Base-by-base conservation (phyloP, 2,888 invertebrate genomes). In the Neoitamus cyanurus region DNA sequence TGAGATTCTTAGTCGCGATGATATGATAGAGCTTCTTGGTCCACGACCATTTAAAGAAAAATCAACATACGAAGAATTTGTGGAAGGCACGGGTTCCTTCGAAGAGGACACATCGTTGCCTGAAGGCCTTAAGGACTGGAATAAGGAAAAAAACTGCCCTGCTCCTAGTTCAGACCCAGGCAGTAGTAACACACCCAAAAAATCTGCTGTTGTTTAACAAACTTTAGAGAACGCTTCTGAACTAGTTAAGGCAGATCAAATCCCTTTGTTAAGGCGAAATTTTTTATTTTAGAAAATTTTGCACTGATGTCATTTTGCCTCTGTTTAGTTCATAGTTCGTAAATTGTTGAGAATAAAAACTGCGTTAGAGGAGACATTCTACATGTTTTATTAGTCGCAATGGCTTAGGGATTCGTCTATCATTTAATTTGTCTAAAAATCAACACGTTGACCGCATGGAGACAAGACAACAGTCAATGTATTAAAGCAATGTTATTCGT, bases 21-120 rank as follows among this genome's bases (percentile, higher is more conserved):
- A 99, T 90, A 98, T 99, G 98, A 97, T 99, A 86, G 98, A 99
- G 90, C 92, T 99, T 42, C 92, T 99, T 73, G 99, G 99, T 0
- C 93, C 94, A 31, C 93, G 99, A 87, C 99, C 99, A 0, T 99
- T 99, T 94, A 96, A 96, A 11, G 99, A 99, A 91, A 99, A 99
- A 92, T 98, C 99, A 13, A 99, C 99, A 9, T 99, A 99, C 89
- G 99, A 99, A 91, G 97, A 99, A 90, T 99, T 99, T 91, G 99
- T 99, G 0, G 99, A 98, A 92, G 98, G 98, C 1, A 98, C 98
- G 0, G 99, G 99, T 1, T 98, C 99, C 0, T 94, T 99, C 88
- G 99, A 99, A 87, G 99, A 99, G 91, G 97, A 99, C 89, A 98
- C 98, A 0, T 92, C 94, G 0, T 93, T 99, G 88, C 99, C 99